Evolutionary conservation across 1,140 invertebrate genomes (phyloP), one percentile per base, ranked within the genome.

Genomic region (Phocides pigmalion): DNA sequence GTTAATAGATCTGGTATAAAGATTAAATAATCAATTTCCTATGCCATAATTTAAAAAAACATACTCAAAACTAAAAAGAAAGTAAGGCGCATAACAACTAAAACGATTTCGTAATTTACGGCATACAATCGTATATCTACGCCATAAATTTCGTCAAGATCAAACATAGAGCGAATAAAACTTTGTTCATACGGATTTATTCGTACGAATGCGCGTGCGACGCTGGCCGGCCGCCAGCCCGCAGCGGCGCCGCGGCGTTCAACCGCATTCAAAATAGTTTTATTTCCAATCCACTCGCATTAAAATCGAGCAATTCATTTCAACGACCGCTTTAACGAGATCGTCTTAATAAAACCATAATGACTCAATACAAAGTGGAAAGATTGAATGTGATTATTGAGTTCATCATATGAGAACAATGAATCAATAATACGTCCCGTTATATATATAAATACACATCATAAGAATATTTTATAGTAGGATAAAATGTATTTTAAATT

Each of bases 231-330:
- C 14, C 46, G 82, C 84, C 84, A 89, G 78, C 74, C 78, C 72
- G 67, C 74, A 75, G 84, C 73, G 84, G 85, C 79, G 51, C 74
- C 79, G 66, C 79, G 64, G 68, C 72, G 76, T 82, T 76, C 72
- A 72, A 89, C 87, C 87, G 73, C 84, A 89, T 79, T 81, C 67
- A 68, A 79, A 83, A 75, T 74, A 76, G 61, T 81, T 79, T 81
- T 78, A 80, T 79, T 81, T 74, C 64, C 68, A 64, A 76, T 70
- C 66, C 53, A 50, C 37, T 53, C 59, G 56, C 51, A 62, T 66
- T 73, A 51, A 72, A 72, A 65, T 67, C 63, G 9, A 39, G 32
- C 50, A 35, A 59, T 58, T 58, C 54, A 58, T 58, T 32, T 46
- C 41, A 63, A 64, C 54, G 41, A 63, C 49, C 3, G 16, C 53